These are phyloP conservation scores for Drosophila niveifrons DNA, from an alignment of 2,888 invertebrate genomes.

Conservation along the genomic window DNA sequence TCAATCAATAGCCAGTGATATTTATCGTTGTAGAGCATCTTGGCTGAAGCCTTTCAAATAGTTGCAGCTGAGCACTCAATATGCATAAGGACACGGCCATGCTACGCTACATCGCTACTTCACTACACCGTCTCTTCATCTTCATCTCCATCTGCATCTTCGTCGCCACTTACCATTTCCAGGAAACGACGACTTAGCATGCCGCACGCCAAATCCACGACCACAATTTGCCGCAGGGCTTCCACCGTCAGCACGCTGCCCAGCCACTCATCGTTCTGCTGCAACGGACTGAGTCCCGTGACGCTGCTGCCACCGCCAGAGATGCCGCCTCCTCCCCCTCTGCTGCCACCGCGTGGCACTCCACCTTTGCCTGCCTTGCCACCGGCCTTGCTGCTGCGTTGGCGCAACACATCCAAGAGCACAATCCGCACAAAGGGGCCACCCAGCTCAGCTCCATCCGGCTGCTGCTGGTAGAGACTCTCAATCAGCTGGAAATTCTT, in stretches of 20 bases:
- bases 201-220: slow-evolving; percentile 83
- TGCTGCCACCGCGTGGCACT: slow-evolving; percentile 7
- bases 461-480: slow-evolving; percentile 44
- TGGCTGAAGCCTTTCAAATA: slow-evolving; percentile 83
- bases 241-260: slow-evolving; percentile 76
- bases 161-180: slow-evolving; percentile 80
- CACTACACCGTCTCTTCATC: background rate
- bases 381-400: slow-evolving; percentile 7
- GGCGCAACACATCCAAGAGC: slow-evolving; percentile 64
- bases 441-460: slow-evolving; percentile 4
- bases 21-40: slow-evolving; percentile 84
- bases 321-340: slow-evolving; percentile 5
- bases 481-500: slow-evolving; percentile 72
- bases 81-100: slow-evolving; percentile 38
- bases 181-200: slow-evolving; percentile 80
- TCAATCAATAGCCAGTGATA: slow-evolving; percentile 86
- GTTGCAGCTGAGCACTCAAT: slow-evolving; percentile 52
- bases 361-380: slow-evolving; percentile 15
- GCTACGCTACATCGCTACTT: background rate
- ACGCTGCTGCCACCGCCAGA: slow-evolving; percentile 5
- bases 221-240: slow-evolving; percentile 81
- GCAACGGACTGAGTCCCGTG: slow-evolving; percentile 20
- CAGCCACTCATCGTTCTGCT: slow-evolving; percentile 71
- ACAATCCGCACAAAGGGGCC: slow-evolving; percentile 71
- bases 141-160: background rate